Conservation (phyloP, 2,113 vertebrate species). For the Puntigrus tetrazona region DNA sequence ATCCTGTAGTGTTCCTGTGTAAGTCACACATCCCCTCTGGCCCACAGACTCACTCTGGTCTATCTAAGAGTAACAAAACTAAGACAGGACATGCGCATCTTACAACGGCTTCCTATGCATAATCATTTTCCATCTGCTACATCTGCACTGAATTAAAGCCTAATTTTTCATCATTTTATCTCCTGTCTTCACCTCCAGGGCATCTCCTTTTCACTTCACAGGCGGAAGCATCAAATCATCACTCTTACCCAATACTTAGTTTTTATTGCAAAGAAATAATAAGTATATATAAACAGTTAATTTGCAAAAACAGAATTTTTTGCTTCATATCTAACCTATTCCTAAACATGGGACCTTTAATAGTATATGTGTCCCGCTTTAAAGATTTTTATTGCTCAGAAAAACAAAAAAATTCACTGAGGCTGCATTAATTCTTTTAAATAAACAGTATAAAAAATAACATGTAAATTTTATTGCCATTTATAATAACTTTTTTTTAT, state of each 20-base stretch:
- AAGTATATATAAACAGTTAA: neutral
- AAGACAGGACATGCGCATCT: conserved; percentile 39
- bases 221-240: conserved; percentile 60
- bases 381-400: neutral
- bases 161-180: neutral
- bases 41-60: conserved; percentile 19
- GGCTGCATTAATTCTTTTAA: neutral
- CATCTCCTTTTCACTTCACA: conserved; percentile 33
- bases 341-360: no score
- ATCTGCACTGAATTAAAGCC: conserved; percentile 14
- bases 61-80: neutral
- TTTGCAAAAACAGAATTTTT: no score
- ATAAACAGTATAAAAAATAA: neutral
- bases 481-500: neutral
- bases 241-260: conserved; percentile 36
- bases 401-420: neutral
- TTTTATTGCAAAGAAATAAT: neutral
- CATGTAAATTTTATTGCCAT: neutral
- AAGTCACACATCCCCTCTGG: conserved; percentile 36
- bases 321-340: no score
- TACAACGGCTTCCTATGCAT: conserved; percentile 15
- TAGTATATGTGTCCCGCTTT: neutral
- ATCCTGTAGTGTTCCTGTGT: conserved; percentile 37
- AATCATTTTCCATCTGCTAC: conserved; percentile 26
- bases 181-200: conserved; percentile 23